phyloP scores from a whole-genome alignment of 1,140 invertebrate species.

The Apis florea region DNA sequence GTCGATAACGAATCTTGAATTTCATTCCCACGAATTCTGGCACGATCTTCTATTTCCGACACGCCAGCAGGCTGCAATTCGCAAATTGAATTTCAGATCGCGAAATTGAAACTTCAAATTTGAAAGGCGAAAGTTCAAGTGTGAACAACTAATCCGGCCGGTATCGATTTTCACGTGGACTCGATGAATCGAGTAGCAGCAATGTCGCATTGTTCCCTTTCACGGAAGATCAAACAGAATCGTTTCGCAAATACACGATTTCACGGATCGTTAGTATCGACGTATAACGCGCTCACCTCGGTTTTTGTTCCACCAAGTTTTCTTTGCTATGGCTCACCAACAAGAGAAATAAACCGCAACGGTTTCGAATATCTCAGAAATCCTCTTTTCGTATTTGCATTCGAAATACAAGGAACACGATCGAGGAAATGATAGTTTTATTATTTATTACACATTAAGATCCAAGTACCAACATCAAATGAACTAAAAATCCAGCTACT shows the following conservation, averaged over 20 bases:
- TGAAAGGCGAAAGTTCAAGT: neutral
- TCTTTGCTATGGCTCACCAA: neutral
- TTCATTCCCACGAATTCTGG: neutral
- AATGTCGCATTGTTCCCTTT: conserved; percentile 3
- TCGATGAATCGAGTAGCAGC: neutral
- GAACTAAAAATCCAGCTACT: too few relatives aligned
- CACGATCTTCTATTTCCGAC: neutral
- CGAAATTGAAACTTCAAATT: conserved; percentile 10
- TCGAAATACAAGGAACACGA: neutral
- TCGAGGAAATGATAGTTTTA: neutral
- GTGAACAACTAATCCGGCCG: neutral
- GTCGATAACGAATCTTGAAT: conserved; percentile 1
- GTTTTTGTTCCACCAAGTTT: conserved; percentile 16
- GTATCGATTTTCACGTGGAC: neutral
- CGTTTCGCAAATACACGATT: conserved; percentile 24
- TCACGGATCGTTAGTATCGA: conserved; percentile 11
- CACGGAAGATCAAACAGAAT: neutral
- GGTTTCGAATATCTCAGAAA: neutral
- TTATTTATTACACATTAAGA: too few relatives aligned
- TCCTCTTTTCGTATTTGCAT: conserved; percentile 3
- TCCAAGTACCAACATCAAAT: too few relatives aligned
- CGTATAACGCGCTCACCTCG: neutral
- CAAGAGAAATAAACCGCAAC: neutral
- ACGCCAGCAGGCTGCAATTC: neutral
- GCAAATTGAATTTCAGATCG: neutral